These are phyloP conservation scores for Ophion costatus DNA, from an alignment of 2,888 invertebrate species.

Conservation along the genomic window DNA sequence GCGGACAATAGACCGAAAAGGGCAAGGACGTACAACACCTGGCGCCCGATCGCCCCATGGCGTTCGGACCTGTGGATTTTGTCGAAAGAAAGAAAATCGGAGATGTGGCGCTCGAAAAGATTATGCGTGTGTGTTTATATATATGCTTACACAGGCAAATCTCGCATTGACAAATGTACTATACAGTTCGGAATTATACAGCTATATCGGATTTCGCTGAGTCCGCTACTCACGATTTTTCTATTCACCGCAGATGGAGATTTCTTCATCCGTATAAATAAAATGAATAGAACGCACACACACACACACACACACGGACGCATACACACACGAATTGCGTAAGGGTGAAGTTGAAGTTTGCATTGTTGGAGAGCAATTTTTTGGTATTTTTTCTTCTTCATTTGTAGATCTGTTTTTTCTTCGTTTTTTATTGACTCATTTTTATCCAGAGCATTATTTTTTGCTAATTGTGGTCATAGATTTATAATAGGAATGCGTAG, in stretches of 20 bases:
- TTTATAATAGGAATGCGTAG: too few relatives aligned
- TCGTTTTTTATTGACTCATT: not conserved
- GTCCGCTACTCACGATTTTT: not conserved
- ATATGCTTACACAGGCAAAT: not conserved
- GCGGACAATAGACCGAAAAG: constrained; percentile 38
- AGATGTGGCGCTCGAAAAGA: not conserved
- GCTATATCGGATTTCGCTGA: not conserved
- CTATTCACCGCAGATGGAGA: not conserved
- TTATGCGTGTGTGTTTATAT: not conserved
- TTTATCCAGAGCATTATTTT: too few relatives aligned
- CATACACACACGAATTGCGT: not conserved
- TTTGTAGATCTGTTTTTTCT: not conserved
- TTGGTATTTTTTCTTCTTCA: not conserved
- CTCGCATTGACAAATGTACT: not conserved
- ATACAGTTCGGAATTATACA: not conserved
- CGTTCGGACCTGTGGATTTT: constrained; percentile 45
- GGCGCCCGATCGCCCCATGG: constrained; percentile 43
- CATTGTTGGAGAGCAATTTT: not conserved
- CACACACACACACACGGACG: too few relatives aligned
- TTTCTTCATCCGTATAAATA: constrained; percentile 1
- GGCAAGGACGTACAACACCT: constrained; percentile 62
- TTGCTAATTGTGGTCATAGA: not conserved
- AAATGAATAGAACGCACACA: not conserved
- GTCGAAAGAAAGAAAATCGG: constrained; percentile 29
- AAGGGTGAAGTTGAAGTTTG: not conserved